Percentiles rank a stretch among this genome's conserved stretches.
Evolutionary conservation across 2,888 invertebrate species (phyloP).

Genomic region (Cantharis flavilabris): DNA sequence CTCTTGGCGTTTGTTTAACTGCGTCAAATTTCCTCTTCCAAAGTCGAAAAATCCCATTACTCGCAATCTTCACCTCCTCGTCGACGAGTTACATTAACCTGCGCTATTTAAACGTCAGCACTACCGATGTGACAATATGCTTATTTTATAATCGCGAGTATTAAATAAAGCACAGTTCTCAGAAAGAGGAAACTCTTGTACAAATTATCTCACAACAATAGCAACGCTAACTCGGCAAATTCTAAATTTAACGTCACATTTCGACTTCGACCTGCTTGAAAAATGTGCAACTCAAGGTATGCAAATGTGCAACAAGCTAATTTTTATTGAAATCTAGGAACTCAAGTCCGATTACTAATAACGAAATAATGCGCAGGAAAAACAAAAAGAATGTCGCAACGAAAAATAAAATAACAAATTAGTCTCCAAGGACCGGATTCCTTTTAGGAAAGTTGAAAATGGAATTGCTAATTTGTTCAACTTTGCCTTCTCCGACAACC

Average conservation of each 20-base stretch:
- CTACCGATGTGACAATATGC: slow-evolving; percentile 1
- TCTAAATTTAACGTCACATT: background rate
- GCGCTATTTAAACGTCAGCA: background rate
- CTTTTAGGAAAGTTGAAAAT: background rate
- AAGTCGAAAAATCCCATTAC: background rate
- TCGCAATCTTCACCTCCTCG: background rate
- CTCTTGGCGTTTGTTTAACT: background rate
- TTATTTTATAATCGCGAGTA: slow-evolving; percentile 4
- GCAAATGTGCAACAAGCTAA: background rate
- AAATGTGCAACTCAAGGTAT: background rate
- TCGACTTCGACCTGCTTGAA: background rate
- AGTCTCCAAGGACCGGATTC: background rate
- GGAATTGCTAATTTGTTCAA: background rate
- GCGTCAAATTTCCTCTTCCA: background rate
- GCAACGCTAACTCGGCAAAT: background rate
- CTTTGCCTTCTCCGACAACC: background rate
- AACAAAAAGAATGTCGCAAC: background rate
- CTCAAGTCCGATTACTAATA: background rate
- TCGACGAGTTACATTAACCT: background rate
- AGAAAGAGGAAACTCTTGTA: slow-evolving; percentile 14
- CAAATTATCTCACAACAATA: slow-evolving; percentile 13
- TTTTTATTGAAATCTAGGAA: background rate
- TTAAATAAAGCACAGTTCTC: slow-evolving; percentile 6
- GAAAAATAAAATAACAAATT: background rate
- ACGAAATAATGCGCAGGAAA: background rate